Base-by-base conservation (phyloP, 2,888 invertebrate genomes). In the Seira ritae region DNA sequence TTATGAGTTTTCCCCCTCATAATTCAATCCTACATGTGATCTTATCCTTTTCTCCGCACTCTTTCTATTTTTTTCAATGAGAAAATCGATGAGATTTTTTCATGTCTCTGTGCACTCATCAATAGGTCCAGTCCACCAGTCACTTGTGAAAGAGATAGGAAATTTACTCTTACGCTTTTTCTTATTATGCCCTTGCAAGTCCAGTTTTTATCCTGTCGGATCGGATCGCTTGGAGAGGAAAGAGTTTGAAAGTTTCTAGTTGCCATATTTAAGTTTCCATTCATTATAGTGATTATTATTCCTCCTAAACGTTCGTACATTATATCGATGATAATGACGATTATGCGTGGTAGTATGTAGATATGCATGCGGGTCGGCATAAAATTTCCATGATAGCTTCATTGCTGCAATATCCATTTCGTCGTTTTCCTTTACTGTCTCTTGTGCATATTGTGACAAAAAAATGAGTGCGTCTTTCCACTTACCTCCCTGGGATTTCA, bases 1-100 rank as follows among this genome's bases (percentile, higher is more conserved):
- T 78, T 72, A 79, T 70, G 79, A 79, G 42, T 46, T 71, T 79
- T 79, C 67, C 72, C 72, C 65, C 79, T 67, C 72, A 67, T 79
- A 79, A 72, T 70, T 71, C 78, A 78, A 78, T 46, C 67, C 60
- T 46, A 23, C 46, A 62, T 42, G 42, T 62, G 15, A 50, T 60
- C 60, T 15, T 55, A 22, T 69, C n/a, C 68, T 37, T 60, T 62
- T 66, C 15, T 22, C 37, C 70, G 68, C 46, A 15, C 69, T 69
- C 50, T 22, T n/a, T 1, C 23, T 60, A 2, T 15, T 50, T 12
- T 62, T 19, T 19, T 24, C 60, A 73, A 37, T n/a, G 62, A 20
- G 19, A 20, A 50, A 62, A 62, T 62, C 62, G 62, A 62, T 62
- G 62, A 62, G 62, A 62, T 62, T 19, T 62, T 62, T 20, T 20